Evolutionary conservation across 2,797 vertebrate species (phyloP).

Genomic region (Hoplostethus atlanticus): DNA sequence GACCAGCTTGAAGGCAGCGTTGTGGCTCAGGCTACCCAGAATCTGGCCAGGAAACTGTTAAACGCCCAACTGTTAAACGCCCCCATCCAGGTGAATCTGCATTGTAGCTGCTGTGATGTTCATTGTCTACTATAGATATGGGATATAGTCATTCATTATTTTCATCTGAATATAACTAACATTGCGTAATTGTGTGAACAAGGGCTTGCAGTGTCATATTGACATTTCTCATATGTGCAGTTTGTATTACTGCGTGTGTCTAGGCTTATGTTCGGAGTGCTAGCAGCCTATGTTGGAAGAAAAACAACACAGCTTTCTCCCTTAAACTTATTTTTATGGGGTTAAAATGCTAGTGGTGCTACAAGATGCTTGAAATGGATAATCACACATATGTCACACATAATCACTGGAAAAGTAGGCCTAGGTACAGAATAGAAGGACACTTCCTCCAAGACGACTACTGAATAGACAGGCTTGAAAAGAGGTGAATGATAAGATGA

Average conservation of each 20-base stretch:
- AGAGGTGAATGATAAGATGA: background rate
- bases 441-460: background rate
- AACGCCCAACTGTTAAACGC: slow-evolving; percentile 32
- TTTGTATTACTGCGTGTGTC: background rate
- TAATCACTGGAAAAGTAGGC: background rate
- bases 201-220: no score
- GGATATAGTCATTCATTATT: background rate
- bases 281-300: no score
- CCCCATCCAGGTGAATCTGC: slow-evolving; percentile 53
- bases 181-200: no score
- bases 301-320: background rate
- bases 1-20: slow-evolving; percentile 65
- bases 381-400: background rate
- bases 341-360: background rate
- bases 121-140: background rate
- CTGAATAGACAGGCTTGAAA: background rate
- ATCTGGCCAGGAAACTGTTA: slow-evolving; percentile 62
- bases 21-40: slow-evolving; percentile 67
- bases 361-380: background rate
- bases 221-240: no score
- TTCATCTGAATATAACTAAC: background rate
- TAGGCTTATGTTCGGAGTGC: background rate
- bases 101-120: background rate
- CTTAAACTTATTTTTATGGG: background rate
- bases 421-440: background rate